Conservation (phyloP, 2,888 invertebrate species). For the Cheilosia urbana region DNA sequence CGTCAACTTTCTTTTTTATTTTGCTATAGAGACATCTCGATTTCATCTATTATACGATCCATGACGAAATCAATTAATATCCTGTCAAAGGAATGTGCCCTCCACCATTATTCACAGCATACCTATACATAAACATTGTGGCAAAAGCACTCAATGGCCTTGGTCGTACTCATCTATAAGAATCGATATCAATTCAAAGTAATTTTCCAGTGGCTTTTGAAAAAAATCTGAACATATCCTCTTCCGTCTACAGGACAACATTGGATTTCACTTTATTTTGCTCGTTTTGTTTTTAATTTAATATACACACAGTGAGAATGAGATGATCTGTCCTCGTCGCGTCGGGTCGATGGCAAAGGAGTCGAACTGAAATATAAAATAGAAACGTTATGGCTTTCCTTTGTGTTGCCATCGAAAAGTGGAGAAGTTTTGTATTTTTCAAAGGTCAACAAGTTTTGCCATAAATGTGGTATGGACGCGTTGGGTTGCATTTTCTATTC, state of each 20-base stretch:
- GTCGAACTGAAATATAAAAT: background rate
- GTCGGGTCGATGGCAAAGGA: background rate
- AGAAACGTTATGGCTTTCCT: constrained; percentile 49
- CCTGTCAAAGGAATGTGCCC: constrained; percentile 46
- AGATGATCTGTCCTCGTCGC: background rate
- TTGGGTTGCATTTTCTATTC: background rate
- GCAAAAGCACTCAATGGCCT: background rate
- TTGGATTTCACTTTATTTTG: constrained; percentile 45
- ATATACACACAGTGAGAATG: constrained; percentile 6
- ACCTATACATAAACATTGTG: background rate
- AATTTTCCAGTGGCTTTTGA: constrained; percentile 46
- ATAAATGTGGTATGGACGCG: background rate
- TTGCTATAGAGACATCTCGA: constrained; percentile 19
- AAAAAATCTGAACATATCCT: constrained; percentile 50
- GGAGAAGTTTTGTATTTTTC: background rate
- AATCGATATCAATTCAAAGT: constrained; percentile 43
- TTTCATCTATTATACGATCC: constrained; percentile 28
- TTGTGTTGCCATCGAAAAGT: constrained; percentile 15
- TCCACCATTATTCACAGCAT: constrained; percentile 45
- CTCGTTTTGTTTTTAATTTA: background rate
- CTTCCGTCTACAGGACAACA: constrained; percentile 46
- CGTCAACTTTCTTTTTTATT: constrained; percentile 11
- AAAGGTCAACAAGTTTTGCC: constrained; percentile 15
- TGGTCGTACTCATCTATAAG: background rate
- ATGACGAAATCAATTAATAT: constrained; percentile 55